Conservation (phyloP, 2,113 vertebrate genomes). For the Aspiorhynchus laticeps region DNA sequence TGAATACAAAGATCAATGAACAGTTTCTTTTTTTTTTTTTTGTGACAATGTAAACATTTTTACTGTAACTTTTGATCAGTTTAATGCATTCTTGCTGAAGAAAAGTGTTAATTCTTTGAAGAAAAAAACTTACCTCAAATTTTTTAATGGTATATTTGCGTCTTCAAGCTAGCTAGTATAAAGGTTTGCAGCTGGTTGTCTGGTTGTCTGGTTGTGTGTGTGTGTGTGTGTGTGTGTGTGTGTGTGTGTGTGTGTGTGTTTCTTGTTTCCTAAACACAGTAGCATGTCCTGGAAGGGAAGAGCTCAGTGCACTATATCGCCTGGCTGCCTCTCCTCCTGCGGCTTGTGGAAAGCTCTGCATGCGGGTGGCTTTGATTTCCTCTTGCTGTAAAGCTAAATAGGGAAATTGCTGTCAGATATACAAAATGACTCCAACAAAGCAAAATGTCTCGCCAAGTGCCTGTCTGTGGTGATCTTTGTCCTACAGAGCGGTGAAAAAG, state of each 20-base stretch:
- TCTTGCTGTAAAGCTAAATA: constrained; percentile 20
- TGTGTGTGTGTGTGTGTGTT: background rate
- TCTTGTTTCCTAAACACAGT: background rate
- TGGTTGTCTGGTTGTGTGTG: too few species aligned
- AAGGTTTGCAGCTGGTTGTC: background rate
- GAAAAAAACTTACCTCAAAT: too few species aligned
- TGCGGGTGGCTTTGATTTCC: constrained; percentile 28
- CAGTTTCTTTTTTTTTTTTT: too few species aligned
- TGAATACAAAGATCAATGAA: too few species aligned
- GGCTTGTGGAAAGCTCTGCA: constrained; percentile 21
- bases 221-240: constrained; percentile 4
- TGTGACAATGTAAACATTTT: too few species aligned
- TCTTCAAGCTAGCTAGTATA: background rate
- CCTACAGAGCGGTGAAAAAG: background rate
- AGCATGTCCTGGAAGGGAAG: constrained; percentile 4
- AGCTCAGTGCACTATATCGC: constrained; percentile 12
- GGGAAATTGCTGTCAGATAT: constrained; percentile 28
- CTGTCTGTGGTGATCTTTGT: constrained; percentile 18
- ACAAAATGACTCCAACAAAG: constrained; percentile 20
- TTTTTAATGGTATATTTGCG: too few species aligned
- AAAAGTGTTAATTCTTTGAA: too few species aligned
- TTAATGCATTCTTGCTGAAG: too few species aligned
- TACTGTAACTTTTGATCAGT: too few species aligned
- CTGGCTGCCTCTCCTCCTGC: constrained; percentile 36
- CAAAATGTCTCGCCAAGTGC: constrained; percentile 3